Conservation (phyloP, 2,888 invertebrate species). For the Axea sp. region DNA sequence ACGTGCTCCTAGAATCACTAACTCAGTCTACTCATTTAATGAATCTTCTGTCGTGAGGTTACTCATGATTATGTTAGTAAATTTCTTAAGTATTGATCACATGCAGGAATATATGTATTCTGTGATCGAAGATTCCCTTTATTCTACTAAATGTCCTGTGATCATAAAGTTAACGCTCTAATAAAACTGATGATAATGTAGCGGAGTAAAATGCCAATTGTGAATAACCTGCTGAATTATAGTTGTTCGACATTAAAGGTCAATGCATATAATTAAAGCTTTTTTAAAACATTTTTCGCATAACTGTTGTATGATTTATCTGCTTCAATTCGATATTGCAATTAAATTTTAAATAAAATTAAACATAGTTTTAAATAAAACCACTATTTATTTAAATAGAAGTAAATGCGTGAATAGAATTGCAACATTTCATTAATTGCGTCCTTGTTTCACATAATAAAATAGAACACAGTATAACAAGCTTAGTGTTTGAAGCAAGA, state of each 20-base stretch:
- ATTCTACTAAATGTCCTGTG: slow-evolving; percentile 26
- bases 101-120: slow-evolving; percentile 8
- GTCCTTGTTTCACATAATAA: slow-evolving; percentile 7
- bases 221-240: too few species aligned
- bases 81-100: slow-evolving; percentile 19
- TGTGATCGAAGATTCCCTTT: slow-evolving; percentile 25
- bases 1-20: slow-evolving; percentile 22
- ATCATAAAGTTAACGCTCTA: slow-evolving; percentile 15
- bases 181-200: slow-evolving; percentile 16
- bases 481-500: slow-evolving; percentile 15
- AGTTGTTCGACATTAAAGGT: too few species aligned
- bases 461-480: slow-evolving; percentile 19
- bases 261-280: too few species aligned
- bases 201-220: too few species aligned
- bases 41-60: slow-evolving; percentile 16
- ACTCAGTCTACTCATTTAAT: slow-evolving; percentile 17
- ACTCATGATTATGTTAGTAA: slow-evolving; percentile 2
- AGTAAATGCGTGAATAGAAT: too few species aligned
- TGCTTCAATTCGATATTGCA: too few species aligned
- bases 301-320: too few species aligned
- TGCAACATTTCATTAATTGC: not conserved
- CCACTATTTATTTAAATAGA: too few species aligned
- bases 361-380: too few species aligned
- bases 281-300: too few species aligned
- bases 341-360: too few species aligned